phyloP scores from a whole-genome alignment of 2,113 vertebrate genomes.

The Stercorarius parasiticus region DNA sequence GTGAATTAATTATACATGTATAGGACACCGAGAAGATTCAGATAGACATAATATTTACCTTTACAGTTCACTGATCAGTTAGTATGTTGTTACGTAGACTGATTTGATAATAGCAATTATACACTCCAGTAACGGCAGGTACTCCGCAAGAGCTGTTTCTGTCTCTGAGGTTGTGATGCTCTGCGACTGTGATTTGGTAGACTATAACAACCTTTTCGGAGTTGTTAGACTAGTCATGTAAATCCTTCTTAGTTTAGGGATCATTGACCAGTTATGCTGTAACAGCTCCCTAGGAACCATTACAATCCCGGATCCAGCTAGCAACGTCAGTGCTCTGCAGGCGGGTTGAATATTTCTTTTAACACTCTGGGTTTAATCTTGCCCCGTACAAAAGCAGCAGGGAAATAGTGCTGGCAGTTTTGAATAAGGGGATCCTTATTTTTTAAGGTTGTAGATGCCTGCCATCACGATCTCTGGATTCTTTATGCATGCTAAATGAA shows the following conservation, averaged over 20 bases:
- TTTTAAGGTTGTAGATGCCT: background rate
- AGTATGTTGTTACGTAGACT: slow-evolving; percentile 6
- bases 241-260: slow-evolving; percentile 23
- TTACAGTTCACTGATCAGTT: slow-evolving; percentile 12
- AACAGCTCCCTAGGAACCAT: background rate
- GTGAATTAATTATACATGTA: background rate
- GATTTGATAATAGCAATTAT: slow-evolving; percentile 36
- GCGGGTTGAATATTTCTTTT: background rate
- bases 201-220: background rate
- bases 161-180: background rate
- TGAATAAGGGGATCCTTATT: background rate
- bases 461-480: background rate
- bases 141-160: slow-evolving; percentile 3
- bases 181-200: background rate
- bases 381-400: background rate
- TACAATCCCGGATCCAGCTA: background rate
- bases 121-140: background rate
- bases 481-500: background rate
- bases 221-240: slow-evolving; percentile 19
- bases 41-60: slow-evolving; percentile 23
- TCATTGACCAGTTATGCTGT: slow-evolving; percentile 4
- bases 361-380: background rate
- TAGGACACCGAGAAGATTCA: background rate
- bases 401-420: background rate
- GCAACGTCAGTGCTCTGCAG: background rate